Conservation (phyloP, 2,113 vertebrate genomes). For the Cyprinus carpio region DNA sequence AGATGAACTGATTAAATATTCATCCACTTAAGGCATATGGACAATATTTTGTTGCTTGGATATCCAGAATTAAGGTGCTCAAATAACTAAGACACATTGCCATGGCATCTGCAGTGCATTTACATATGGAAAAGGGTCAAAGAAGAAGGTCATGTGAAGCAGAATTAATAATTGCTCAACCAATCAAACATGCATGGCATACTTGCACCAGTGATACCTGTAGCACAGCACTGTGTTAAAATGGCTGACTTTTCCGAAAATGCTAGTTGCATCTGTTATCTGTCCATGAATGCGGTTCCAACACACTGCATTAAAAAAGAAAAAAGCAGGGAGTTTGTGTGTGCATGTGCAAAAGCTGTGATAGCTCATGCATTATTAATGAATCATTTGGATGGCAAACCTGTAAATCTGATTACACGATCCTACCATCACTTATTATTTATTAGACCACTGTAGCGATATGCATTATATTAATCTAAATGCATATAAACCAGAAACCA, state of each 20-base stretch:
- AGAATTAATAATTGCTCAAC: conserved; percentile 1
- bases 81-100: conserved; percentile 29
- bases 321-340: background rate
- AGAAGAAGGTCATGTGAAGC: conserved; percentile 17
- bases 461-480: conserved; percentile 18
- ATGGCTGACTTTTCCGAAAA: background rate
- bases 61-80: background rate
- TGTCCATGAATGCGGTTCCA: background rate
- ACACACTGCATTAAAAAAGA: background rate
- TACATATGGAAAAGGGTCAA: conserved; percentile 44
- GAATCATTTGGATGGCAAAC: background rate
- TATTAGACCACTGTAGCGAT: conserved; percentile 30
- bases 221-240: background rate
- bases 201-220: background rate
- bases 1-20: conserved; percentile 8
- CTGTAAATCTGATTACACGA: conserved; percentile 29
- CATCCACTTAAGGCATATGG: background rate
- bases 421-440: conserved; percentile 12
- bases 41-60: conserved; percentile 10
- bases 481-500: background rate
- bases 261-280: background rate
- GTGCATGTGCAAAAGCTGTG: background rate
- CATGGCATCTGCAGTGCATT: conserved; percentile 43
- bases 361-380: conserved; percentile 24
- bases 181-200: background rate